Base-by-base conservation (phyloP, 1,140 invertebrate species). In the Epicauta chinensis region DNA sequence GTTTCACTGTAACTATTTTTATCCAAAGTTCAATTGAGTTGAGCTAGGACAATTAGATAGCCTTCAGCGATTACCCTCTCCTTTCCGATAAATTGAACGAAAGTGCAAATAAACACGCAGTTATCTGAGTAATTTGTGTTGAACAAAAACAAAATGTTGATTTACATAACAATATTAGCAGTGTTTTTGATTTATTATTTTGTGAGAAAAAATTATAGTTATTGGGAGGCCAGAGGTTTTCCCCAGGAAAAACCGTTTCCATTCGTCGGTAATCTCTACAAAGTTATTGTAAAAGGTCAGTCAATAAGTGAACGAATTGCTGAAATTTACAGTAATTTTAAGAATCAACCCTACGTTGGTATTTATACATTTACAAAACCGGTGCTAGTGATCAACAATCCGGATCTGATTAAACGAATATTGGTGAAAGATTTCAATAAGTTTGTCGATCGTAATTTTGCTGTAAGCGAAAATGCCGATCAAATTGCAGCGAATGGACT, bases 241-340 rank as follows among this genome's bases (percentile, higher is more conserved):
- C 29, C 14, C 2, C 10, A 2, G 5, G 43, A 46, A 35, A 34
- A 46, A 35, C 31, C 43, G n/a, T 34, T 35, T 5, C 36, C 34
- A 10, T 16, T 46, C 16, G 32, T 46, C 17, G 43, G 43, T 5
- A 46, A 35, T 35, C 17, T 46, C 14, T 14, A 15, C 31, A 29
- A 46, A n/a, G 14, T 46, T n/a, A 15, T 16, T 4, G 9, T 35
- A 7, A 35, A 31, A 35, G 34, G 11, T 16, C 16, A 46, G 5
- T 10, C 34, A 5, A 2, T 46, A 0, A 16, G 16, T 16, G 11
- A 46, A 31, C 14, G 23, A 34, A n/a, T 48, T 64, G 5, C 43
- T 6, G 7, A 53, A 59, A 29, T 62, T 0, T 65, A 61, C 44
- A 46, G 58, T 5, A 62, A 63, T 30, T 66, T 62, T 35, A 56